Evolutionary conservation across 1,140 invertebrate genomes (phyloP).

Genomic region (Spodoptera litura): DNA sequence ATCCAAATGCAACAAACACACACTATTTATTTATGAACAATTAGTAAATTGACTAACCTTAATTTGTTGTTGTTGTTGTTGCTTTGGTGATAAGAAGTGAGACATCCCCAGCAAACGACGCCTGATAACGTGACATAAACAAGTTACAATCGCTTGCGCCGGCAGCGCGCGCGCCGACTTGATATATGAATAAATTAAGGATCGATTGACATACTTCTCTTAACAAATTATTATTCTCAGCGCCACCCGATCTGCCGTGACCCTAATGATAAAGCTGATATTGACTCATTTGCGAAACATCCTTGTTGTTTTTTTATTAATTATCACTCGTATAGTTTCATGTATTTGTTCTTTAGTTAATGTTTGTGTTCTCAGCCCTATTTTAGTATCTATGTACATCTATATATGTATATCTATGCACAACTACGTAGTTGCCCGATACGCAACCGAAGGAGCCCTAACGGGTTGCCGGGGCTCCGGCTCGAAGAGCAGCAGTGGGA

Average conservation of each 20-base stretch:
- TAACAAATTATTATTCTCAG: constrained; percentile 56
- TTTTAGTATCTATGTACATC: no score
- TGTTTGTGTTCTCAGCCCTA: no score
- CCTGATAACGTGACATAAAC: constrained; percentile 69
- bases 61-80: constrained; percentile 72
- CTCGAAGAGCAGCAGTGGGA: no score
- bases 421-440: no score
- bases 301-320: constrained; percentile 10
- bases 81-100: constrained; percentile 54
- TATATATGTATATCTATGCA: no score
- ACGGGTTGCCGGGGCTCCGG: no score
- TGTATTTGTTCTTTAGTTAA: no score
- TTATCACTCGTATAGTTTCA: background rate
- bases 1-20: constrained; percentile 28
- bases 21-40: constrained; percentile 51
- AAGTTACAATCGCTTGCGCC: constrained; percentile 49
- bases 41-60: constrained; percentile 69
- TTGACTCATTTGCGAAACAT: constrained; percentile 58
- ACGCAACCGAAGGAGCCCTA: no score
- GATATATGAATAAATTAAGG: constrained; percentile 48
- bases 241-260: constrained; percentile 48
- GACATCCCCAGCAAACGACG: constrained; percentile 60
- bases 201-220: constrained; percentile 52
- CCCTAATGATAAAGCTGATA: constrained; percentile 44
- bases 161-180: constrained; percentile 2